Base-by-base conservation (phyloP, 2,888 invertebrate genomes). In the Polydrusus cervinus region DNA sequence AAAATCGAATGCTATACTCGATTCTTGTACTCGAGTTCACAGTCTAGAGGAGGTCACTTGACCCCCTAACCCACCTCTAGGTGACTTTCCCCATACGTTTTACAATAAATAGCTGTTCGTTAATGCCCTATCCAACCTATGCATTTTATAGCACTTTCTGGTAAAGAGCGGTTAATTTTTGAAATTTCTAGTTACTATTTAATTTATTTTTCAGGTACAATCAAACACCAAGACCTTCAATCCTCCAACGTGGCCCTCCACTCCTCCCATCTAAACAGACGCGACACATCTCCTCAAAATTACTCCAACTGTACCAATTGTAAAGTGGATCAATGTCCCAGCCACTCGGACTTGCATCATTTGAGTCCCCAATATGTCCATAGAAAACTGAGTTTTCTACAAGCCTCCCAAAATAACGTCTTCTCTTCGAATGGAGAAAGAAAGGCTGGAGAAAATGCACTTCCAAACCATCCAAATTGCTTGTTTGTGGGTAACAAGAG, bases 191-290 rank as follows among this genome's bases (percentile, higher is more conserved):
- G n/a, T n/a, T n/a, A n/a, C n/a, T 25, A 25, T 25, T 3, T 25
- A 25, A 25, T 25, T 25, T 25, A 25, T 53, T 30, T 53, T 53
- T 25, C 30, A 75, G 75, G 75, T n/a, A 76, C 76, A n/a, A n/a
- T 75, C 14, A 71, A 66, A 30, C 67, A 60, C 34, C 76, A 76
- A 16, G 73, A 76, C 40, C 80, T 79, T 49, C 80, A 80, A 49
- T 81, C 84, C 13, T 80, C 84, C 60, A 85, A 85, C 75, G 81
- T 86, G 49, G 84, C 85, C 11, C 82, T 85, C 5, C 86, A 86
- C 75, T 83, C 85, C 1, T 76, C 79, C 0, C 84, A 86, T 71
- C 72, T 86, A 14, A 83, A 79, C 60, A 80, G 82, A 38, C 78
- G 80, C 10, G 81, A 81, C 20, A 25, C 74, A 2, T 62, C 43